phyloP scores from a whole-genome alignment of 2,888 invertebrate species.

The Mylabris sibirica region DNA sequence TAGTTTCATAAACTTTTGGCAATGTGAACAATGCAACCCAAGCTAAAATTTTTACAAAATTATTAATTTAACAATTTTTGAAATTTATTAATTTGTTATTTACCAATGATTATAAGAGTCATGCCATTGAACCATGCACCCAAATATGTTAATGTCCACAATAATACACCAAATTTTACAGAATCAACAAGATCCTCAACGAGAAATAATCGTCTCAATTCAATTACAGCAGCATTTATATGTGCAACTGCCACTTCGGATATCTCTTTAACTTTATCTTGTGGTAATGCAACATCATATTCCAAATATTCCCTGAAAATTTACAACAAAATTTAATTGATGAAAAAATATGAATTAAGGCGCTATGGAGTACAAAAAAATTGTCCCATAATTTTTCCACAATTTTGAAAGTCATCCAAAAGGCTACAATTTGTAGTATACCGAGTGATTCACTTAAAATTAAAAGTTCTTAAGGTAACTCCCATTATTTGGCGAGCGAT shows the following conservation, averaged over 20 bases:
- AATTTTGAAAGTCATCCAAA: no score
- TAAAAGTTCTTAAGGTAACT: no score
- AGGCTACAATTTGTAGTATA: no score
- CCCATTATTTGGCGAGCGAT: no score
- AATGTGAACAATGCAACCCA: conserved; percentile 93
- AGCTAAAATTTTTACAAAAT: conserved; percentile 66
- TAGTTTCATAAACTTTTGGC: conserved; percentile 95
- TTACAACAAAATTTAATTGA: conserved; percentile 13
- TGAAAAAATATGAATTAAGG: no score
- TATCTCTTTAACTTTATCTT: conserved; percentile 89
- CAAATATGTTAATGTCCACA: conserved; percentile 97
- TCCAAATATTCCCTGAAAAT: conserved; percentile 80
- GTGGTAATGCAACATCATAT: conserved; percentile 84
- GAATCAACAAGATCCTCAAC: conserved; percentile 97
- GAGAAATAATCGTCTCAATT: conserved; percentile 91
- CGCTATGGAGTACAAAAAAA: no score
- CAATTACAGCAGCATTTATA: conserved; percentile 80
- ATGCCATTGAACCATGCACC: conserved; percentile 99
- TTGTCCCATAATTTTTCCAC: no score
- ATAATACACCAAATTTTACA: conserved; percentile 90
- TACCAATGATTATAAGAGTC: conserved; percentile 95
- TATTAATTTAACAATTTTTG: conserved; percentile 7
- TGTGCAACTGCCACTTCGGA: conserved; percentile 88
- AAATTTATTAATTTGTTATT: conserved; percentile 48
- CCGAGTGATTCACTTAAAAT: no score